phyloP scores from a whole-genome alignment of 2,888 invertebrate species.

The Rhopalosiphum nymphaeae region DNA sequence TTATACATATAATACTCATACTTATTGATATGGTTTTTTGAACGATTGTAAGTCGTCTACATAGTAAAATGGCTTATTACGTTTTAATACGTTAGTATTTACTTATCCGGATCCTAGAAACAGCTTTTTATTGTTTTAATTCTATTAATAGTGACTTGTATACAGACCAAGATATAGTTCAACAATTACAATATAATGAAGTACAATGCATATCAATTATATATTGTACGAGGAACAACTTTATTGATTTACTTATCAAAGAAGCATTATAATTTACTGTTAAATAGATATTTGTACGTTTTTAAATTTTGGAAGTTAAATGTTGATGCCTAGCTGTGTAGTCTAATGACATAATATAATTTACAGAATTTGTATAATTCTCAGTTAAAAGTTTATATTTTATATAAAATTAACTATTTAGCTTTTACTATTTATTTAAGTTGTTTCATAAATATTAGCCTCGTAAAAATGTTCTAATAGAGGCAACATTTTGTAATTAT shows the following conservation, averaged over 20 bases:
- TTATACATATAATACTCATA: too few relatives aligned
- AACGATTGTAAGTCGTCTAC: too few relatives aligned
- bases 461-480: neutral
- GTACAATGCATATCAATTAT: too few relatives aligned
- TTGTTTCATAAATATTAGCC: neutral
- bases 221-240: neutral
- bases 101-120: too few relatives aligned
- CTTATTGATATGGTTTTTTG: too few relatives aligned
- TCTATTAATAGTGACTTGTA: too few relatives aligned
- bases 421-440: neutral
- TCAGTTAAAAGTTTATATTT: neutral
- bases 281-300: neutral
- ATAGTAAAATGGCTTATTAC: too few relatives aligned
- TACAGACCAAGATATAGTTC: too few relatives aligned
- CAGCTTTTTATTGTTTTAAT: too few relatives aligned
- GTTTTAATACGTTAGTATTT: too few relatives aligned
- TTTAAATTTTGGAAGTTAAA: neutral
- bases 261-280: neutral
- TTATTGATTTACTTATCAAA: neutral
- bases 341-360: neutral
- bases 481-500: neutral
- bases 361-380: neutral
- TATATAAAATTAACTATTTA: neutral
- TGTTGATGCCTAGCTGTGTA: neutral
- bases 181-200: too few relatives aligned